A percentile compares a stretch with the other conserved stretches of the same genome.
phyloP scores from a whole-genome alignment of 2,888 invertebrate species.

The Agrypnus murinus region DNA sequence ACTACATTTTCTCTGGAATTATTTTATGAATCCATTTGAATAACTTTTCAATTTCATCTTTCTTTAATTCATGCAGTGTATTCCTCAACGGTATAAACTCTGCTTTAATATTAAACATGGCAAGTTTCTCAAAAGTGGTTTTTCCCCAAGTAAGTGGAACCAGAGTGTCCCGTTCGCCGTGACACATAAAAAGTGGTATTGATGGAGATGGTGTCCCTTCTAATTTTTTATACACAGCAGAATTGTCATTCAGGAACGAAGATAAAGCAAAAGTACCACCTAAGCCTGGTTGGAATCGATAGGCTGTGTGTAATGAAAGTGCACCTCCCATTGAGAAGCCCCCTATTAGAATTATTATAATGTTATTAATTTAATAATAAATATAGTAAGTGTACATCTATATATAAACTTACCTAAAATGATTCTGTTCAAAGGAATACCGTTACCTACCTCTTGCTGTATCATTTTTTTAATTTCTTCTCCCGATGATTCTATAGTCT shows the following conservation, averaged over 20 bases:
- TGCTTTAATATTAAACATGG: conserved; percentile 76
- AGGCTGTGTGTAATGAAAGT: conserved; percentile 83
- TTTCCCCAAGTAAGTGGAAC: conserved; percentile 81
- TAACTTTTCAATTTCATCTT: conserved; percentile 75
- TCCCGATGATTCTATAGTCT: conserved; percentile 76
- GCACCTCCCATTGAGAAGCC: conserved; percentile 94
- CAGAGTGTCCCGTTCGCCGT: conserved; percentile 80
- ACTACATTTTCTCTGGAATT: not conserved
- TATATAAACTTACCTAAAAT: conserved; percentile 76
- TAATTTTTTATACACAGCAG: conserved; percentile 79
- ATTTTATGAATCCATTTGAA: conserved; percentile 75
- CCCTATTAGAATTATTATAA: conserved; percentile 70
- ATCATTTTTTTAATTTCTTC: conserved; percentile 76
- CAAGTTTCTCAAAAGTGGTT: conserved; percentile 76
- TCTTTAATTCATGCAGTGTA: conserved; percentile 80
- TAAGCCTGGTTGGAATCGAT: conserved; percentile 77
- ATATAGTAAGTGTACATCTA: too few relatives aligned
- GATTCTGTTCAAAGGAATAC: conserved; percentile 81
- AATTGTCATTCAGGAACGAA: conserved; percentile 83
- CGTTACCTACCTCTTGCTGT: conserved; percentile 77
- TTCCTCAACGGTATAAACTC: conserved; percentile 77
- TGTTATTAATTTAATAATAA: not conserved
- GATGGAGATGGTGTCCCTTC: conserved; percentile 62
- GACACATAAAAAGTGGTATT: conserved; percentile 80
- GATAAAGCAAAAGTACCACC: conserved; percentile 86